Evolutionary conservation across 2,113 vertebrate species (phyloP).

Genomic region (Tichodroma muraria): DNA sequence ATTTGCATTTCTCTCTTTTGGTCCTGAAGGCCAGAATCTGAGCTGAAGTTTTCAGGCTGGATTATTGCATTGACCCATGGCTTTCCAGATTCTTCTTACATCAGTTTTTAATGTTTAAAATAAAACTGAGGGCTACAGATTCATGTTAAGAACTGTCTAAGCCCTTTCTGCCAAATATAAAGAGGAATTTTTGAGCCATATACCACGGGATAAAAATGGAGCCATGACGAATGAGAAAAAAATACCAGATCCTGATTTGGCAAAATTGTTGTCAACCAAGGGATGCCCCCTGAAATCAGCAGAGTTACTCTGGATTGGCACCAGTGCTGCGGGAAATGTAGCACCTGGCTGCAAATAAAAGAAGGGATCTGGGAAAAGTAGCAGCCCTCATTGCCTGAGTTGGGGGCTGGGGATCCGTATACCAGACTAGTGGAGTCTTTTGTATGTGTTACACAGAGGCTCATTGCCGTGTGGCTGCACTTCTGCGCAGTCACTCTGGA

Average conservation of each 20-base stretch:
- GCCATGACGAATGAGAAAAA: not conserved
- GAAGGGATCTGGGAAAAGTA: not conserved
- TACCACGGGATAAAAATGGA: not conserved
- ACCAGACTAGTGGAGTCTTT: slow-evolving; percentile 27
- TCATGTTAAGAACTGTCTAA: not conserved
- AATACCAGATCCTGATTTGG: not conserved
- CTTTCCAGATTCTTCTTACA: not conserved
- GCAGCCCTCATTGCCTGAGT: not conserved
- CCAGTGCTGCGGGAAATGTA: not conserved
- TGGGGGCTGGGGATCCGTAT: slow-evolving; percentile 28
- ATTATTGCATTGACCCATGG: not conserved
- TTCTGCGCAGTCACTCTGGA: not conserved
- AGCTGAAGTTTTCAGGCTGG: not conserved
- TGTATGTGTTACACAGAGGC: slow-evolving; percentile 37
- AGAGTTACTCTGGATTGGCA: not conserved
- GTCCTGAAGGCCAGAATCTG: not conserved
- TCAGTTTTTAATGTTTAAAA: not conserved
- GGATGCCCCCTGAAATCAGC: not conserved
- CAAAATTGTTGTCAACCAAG: not conserved
- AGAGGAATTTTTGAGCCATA: not conserved
- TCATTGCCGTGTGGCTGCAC: not conserved
- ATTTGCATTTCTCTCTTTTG: slow-evolving; percentile 3
- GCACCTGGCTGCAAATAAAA: not conserved
- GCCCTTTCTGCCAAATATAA: not conserved
- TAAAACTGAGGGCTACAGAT: not conserved